Conservation (phyloP, 2,113 vertebrate genomes). For the Acrocephalus kingi region DNA sequence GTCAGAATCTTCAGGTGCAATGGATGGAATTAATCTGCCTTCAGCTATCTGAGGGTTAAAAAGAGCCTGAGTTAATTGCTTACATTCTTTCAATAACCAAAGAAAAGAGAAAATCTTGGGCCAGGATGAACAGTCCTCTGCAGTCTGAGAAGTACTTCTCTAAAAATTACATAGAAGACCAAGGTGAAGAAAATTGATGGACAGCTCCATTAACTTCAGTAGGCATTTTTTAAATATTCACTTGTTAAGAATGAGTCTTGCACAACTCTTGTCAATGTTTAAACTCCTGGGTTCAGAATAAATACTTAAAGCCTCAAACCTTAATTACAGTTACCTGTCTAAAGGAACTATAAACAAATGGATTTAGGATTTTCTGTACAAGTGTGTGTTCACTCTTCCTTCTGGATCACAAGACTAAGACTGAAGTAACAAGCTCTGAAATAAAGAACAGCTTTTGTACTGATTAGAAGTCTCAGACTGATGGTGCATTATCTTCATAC, state of each 20-base stretch:
- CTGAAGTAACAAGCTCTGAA: neutral
- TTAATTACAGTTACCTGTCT: neutral
- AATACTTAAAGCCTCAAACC: neutral
- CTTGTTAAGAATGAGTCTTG: neutral
- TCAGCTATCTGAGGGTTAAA: neutral
- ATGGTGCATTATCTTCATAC: neutral
- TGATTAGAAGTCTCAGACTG: neutral
- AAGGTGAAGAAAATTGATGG: neutral
- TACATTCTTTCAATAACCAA: neutral
- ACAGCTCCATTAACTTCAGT: neutral
- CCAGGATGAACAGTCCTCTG: neutral
- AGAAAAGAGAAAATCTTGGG: neutral
- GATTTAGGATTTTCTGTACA: neutral
- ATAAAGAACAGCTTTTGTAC: neutral
- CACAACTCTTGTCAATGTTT: neutral
- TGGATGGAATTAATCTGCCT: neutral
- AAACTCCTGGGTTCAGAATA: neutral
- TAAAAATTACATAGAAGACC: neutral
- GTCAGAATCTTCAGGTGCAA: neutral
- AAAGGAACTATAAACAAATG: neutral
- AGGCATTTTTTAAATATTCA: neutral
- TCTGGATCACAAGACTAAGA: neutral
- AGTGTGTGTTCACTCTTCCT: neutral
- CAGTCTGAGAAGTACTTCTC: neutral
- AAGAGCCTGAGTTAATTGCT: neutral